Conservation (phyloP, 2,888 invertebrate genomes). For the Ommatoiulus sabulosus region DNA sequence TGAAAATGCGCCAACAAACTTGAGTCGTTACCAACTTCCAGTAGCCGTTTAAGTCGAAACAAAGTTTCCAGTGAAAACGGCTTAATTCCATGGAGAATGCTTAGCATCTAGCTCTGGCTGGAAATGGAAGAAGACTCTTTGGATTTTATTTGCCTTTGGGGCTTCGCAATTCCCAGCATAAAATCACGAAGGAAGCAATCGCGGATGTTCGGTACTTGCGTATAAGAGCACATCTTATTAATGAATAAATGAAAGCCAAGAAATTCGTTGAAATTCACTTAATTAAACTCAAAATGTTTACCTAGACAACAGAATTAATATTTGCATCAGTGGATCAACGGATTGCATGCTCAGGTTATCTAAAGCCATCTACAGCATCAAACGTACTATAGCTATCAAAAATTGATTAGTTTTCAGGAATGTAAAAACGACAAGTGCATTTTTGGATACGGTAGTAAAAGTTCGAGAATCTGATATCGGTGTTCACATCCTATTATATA, state of each 20-base stretch:
- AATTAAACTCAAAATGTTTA: slow-evolving; percentile 26
- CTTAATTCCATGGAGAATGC: neutral
- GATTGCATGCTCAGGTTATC: neutral
- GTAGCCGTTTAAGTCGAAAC: neutral
- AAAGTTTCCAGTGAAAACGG: neutral
- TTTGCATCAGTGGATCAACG: neutral
- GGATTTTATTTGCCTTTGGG: neutral
- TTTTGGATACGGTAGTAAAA: too few species aligned
- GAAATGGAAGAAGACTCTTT: neutral
- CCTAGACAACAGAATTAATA: neutral
- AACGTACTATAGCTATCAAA: too few species aligned
- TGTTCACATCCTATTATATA: too few species aligned
- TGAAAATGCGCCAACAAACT: neutral
- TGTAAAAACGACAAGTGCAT: too few species aligned
- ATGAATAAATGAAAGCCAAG: neutral
- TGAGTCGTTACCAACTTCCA: neutral
- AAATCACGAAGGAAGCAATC: neutral
- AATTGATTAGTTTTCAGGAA: too few species aligned
- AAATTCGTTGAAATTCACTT: neutral
- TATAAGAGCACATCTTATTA: neutral
- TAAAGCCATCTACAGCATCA: too few species aligned
- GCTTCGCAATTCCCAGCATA: neutral
- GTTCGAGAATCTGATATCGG: too few species aligned
- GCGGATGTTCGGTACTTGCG: neutral
- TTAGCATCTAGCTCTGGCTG: neutral